Conservation (phyloP, 1,140 invertebrate species). For the Chrysoperla carnea region DNA sequence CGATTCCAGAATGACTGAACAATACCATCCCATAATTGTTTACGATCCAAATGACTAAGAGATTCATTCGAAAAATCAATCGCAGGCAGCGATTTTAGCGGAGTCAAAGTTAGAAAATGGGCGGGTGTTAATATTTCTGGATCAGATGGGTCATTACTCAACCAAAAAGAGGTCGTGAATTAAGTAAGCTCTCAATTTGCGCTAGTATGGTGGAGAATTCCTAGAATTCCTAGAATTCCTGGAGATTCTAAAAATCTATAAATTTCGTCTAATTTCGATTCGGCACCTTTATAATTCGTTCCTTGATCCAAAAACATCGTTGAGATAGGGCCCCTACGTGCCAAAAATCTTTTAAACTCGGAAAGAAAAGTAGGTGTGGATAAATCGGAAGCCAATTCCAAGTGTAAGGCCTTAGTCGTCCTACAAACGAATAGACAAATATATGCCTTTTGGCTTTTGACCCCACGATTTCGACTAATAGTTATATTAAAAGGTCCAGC, state of each 20-base stretch:
- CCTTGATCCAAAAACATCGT: slow-evolving; percentile 15
- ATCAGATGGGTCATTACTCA: slow-evolving; percentile 13
- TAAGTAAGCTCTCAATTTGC: slow-evolving; percentile 14
- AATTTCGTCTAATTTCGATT: no score
- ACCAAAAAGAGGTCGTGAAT: slow-evolving; percentile 5
- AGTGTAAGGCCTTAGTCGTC: slow-evolving; percentile 11
- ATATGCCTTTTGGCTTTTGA: slow-evolving; percentile 12
- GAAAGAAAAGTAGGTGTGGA: slow-evolving; percentile 12
- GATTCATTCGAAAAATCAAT: no score
- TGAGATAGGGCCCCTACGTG: slow-evolving; percentile 6
- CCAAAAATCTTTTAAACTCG: slow-evolving; percentile 13
- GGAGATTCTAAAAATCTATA: no score
- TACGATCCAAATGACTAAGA: neutral
- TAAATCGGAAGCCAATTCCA: slow-evolving; percentile 17
- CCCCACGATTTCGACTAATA: neutral
- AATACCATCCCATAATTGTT: slow-evolving; percentile 4
- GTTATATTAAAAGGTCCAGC: slow-evolving; percentile 14
- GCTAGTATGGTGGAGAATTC: slow-evolving; percentile 9
- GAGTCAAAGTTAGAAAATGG: slow-evolving; percentile 23
- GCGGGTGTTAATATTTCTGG: slow-evolving; percentile 13
- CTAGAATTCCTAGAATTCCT: slow-evolving; percentile 8
- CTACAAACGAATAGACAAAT: slow-evolving; percentile 9
- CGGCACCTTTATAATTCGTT: slow-evolving; percentile 13
- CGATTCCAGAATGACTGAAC: slow-evolving; percentile 7
- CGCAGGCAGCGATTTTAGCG: no score